Evolutionary conservation across 2,113 vertebrate genomes (phyloP), one percentile per base, ranked within the genome.

Genomic region (Phalacrocorax pelagicus): DNA sequence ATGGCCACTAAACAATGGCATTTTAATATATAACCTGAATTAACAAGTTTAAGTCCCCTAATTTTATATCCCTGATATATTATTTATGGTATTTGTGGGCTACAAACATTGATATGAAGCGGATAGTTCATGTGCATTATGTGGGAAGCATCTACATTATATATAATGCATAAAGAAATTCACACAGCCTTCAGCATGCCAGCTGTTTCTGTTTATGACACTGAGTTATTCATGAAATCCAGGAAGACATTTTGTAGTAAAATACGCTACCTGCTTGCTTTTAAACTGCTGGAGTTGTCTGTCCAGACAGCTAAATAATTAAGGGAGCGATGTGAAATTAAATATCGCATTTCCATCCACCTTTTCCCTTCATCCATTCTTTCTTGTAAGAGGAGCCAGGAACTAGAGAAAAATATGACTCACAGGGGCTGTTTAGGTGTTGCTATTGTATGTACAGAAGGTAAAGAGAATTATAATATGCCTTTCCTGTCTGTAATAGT

Each of bases 201-300:
- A 97, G 98, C 97, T 98, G 97, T 95, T 97, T 97, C 97, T 96
- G 92, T 95, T 98, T 96, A 94, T 83, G 93, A 95, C 95, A 79
- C 95, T 94, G 95, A 96, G 91, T 95, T 98, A 97, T 95, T 97
- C 78, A 71, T 88, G 92, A 97, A 97, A 97, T 81, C 77, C 88
- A 91, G 91, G 70, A 96, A 94, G 95, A 94, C 93, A 90, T 97
- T 97, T 96, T 92, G 91, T 90, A 96, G 79, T 91, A 96, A 97
- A 96, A 96, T 93, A 95, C 26, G 6, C 90, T 97, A 90, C 92
- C 94, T 97, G 92, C 92, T 82, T 93, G 88, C 87, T 93, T 95
- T 98, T 65, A 97, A 94, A 94, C 86, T 88, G 84, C 83, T 81
- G 81, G 58, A 88, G 69, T 69, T 82, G 30, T 71, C 92, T 85